These are phyloP conservation scores for Palaemon carinicauda DNA, from an alignment of 1,140 invertebrate genomes.

Conservation along the genomic window DNA sequence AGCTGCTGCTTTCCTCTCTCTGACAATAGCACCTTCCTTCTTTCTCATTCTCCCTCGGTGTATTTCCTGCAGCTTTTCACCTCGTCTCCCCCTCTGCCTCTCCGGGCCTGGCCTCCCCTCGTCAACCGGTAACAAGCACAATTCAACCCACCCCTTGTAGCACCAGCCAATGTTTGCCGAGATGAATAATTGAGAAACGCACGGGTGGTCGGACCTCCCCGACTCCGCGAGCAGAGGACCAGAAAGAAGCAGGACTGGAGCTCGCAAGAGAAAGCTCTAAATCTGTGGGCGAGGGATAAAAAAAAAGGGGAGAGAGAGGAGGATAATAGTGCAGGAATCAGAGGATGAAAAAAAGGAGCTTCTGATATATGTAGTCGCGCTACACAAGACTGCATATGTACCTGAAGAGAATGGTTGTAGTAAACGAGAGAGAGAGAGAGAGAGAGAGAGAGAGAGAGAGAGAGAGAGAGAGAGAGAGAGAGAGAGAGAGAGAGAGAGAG, in stretches of 20 bases:
- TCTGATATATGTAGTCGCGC: neutral
- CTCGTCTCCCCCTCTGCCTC: neutral
- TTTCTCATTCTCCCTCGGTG: neutral
- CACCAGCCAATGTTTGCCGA: neutral
- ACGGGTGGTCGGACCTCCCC: neutral
- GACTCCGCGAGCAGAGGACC: neutral
- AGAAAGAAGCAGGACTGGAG: neutral
- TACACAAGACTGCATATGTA: neutral
- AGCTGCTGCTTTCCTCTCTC: neutral
- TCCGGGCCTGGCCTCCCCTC: neutral
- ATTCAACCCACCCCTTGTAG: constrained; percentile 19
- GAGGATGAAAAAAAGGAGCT: neutral
- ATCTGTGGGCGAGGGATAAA: too few relatives aligned
- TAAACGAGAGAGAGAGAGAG: neutral
- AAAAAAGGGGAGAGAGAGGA: neutral
- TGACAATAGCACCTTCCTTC: neutral
- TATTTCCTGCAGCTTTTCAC: neutral
- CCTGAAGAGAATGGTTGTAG: too few relatives aligned
- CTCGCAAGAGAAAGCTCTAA: too few relatives aligned
- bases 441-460: neutral
- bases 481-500: neutral
- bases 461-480: constrained; percentile 1
- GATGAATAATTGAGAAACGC: constrained; percentile 16
- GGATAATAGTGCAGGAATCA: neutral
- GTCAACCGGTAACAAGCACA: constrained; percentile 7